Percentiles rank a stretch among this genome's conserved stretches.
Conservation (phyloP, 2,113 vertebrate genomes). For the Semicossyphus pulcher region DNA sequence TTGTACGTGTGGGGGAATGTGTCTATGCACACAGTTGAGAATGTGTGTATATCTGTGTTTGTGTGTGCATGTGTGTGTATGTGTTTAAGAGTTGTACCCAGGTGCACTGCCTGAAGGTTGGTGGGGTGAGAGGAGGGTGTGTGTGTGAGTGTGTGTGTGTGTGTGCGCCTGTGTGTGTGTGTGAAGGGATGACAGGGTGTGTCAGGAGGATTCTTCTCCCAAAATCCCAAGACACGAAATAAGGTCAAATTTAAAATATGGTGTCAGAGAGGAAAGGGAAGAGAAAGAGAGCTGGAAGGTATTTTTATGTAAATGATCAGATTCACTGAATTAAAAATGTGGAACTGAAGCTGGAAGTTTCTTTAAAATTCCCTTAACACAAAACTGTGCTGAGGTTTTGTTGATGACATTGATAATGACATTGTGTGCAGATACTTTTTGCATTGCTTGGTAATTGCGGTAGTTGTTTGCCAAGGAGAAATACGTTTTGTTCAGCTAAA, state of each 20-base stretch:
- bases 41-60: no score
- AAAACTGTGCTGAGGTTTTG: not conserved
- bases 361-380: not conserved
- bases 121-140: conserved; percentile 24
- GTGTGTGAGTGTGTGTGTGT: conserved; percentile 39
- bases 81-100: conserved; percentile 67
- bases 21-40: not conserved
- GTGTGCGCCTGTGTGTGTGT: conserved; percentile 22
- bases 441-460: not conserved
- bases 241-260: conserved; percentile 68
- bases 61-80: not conserved
- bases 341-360: conserved; percentile 18
- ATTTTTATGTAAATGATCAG: conserved; percentile 63
- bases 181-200: conserved; percentile 60
- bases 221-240: conserved; percentile 61
- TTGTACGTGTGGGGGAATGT: conserved; percentile 23
- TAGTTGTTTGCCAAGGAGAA: not conserved
- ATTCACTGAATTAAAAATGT: conserved; percentile 31
- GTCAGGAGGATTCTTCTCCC: conserved; percentile 62
- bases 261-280: conserved; percentile 10
- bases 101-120: conserved; percentile 78
- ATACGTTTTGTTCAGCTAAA: not conserved
- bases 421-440: not conserved
- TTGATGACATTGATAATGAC: not conserved
- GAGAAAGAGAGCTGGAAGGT: conserved; percentile 18